Percentiles rank a stretch among this genome's conserved stretches.
phyloP scores from a whole-genome alignment of 1,140 invertebrate species.

The Ladona fulva region DNA sequence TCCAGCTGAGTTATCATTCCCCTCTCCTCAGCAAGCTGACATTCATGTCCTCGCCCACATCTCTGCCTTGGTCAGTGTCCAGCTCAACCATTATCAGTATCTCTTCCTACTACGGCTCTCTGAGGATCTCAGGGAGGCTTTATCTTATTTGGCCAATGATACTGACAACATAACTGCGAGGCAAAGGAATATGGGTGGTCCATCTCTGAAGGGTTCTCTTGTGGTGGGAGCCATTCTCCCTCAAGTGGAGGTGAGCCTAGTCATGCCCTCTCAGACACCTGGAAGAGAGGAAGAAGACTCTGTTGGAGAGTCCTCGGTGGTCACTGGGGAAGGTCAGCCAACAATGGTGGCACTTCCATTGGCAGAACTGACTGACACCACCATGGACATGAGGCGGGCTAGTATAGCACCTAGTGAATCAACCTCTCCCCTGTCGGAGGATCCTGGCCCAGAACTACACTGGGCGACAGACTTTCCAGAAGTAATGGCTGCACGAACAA shows the following conservation, averaged over 20 bases:
- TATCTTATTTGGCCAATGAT: slow-evolving; percentile 70
- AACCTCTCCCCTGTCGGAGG: slow-evolving; percentile 19
- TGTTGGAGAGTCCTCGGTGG: background rate
- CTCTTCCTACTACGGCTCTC: slow-evolving; percentile 75
- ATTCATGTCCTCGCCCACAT: slow-evolving; percentile 62
- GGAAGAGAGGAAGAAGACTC: slow-evolving; percentile 38
- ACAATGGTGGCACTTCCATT: background rate
- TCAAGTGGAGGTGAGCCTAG: slow-evolving; percentile 37
- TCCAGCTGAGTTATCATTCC: slow-evolving; percentile 30
- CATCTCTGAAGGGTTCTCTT: slow-evolving; percentile 43
- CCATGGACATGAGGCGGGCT: background rate
- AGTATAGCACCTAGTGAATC: background rate
- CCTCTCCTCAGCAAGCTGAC: slow-evolving; percentile 39
- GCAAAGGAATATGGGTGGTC: slow-evolving; percentile 16
- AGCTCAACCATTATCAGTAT: slow-evolving; percentile 89
- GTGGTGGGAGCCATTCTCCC: slow-evolving; percentile 67
- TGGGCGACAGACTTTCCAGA: slow-evolving; percentile 19
- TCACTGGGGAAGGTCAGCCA: background rate
- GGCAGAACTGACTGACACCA: background rate
- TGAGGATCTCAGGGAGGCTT: slow-evolving; percentile 71
- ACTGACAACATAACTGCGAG: slow-evolving; percentile 52
- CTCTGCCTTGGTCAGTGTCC: slow-evolving; percentile 68
- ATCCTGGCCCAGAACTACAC: slow-evolving; percentile 22
- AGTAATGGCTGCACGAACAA: background rate
- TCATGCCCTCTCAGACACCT: background rate